Conservation (phyloP, 23 tunicate genomes). For the Aplidium turbinatum region DNA sequence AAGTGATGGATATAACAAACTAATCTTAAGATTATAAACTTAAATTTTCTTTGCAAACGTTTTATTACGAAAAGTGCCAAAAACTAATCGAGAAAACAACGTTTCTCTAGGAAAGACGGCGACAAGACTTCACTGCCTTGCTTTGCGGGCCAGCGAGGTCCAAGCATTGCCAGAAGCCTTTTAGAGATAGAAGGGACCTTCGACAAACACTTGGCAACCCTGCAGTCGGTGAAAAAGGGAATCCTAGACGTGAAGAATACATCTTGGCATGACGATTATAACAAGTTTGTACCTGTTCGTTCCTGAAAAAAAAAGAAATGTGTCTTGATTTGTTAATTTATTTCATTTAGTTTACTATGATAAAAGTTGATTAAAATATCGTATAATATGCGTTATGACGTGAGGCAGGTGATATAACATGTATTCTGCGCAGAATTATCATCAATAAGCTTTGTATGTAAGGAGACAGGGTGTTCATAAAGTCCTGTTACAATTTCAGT, state of each 20-base stretch:
- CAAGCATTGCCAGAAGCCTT: conserved; percentile 71
- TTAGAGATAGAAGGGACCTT: conserved; percentile 96
- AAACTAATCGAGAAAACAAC: not conserved
- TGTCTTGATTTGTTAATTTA: not conserved
- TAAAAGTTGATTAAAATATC: not conserved
- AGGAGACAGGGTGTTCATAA: too few species aligned
- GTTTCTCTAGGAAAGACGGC: conserved; percentile 63
- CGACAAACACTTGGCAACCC: conserved; percentile 75
- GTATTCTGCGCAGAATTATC: too few species aligned
- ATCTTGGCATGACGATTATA: conserved; percentile 97
- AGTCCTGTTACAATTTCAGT: too few species aligned
- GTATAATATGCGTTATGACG: not conserved
- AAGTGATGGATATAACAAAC: too few species aligned
- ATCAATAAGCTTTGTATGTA: too few species aligned
- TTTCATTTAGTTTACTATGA: not conserved
- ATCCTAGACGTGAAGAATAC: conserved; percentile 96
- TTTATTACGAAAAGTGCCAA: too few species aligned
- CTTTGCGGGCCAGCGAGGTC: conserved; percentile 94
- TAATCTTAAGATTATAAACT: too few species aligned
- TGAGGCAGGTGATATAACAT: not conserved
- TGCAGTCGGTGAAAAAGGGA: conserved; percentile 85
- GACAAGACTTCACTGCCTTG: conserved; percentile 82
- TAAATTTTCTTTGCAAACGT: too few species aligned
- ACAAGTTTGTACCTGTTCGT: conserved; percentile 47
- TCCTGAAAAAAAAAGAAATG: too few species aligned